A percentile compares a stretch with the other conserved stretches of the same genome.
These are phyloP conservation scores for Tortricodes alternella DNA, from an alignment of 2,888 invertebrate genomes.

Conservation along the genomic window DNA sequence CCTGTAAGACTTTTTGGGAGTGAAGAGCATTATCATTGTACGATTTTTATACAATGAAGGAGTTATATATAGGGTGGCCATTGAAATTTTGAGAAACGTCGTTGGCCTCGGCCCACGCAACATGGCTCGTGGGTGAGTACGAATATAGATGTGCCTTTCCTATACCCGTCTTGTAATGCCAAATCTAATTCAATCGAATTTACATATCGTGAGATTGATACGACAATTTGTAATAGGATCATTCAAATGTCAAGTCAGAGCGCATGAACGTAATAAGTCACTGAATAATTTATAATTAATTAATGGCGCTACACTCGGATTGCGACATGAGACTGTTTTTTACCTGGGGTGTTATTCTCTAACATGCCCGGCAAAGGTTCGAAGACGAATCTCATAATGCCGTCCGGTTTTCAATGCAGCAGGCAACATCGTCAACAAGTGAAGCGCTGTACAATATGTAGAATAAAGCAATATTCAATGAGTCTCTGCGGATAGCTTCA, in stretches of 20 bases:
- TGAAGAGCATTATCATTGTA: too few relatives aligned
- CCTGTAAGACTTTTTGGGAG: too few relatives aligned
- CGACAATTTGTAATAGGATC: slow-evolving; percentile 39
- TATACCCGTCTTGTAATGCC: slow-evolving; percentile 50
- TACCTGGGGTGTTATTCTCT: too few relatives aligned
- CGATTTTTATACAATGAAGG: too few relatives aligned
- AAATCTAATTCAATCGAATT: slow-evolving; percentile 52
- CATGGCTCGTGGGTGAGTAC: slow-evolving; percentile 58
- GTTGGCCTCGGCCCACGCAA: slow-evolving; percentile 51
- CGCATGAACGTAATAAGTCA: slow-evolving; percentile 38
- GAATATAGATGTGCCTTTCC: slow-evolving; percentile 59
- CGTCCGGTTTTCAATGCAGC: neutral
- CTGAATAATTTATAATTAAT: slow-evolving; percentile 43
- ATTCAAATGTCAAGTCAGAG: slow-evolving; percentile 34
- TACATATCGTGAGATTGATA: slow-evolving; percentile 45
- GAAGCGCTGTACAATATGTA: too few relatives aligned
- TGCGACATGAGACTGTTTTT: too few relatives aligned
- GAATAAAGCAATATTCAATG: too few relatives aligned
- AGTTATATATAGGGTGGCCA: slow-evolving; percentile 41
- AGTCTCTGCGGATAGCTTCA: too few relatives aligned
- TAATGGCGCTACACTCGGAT: neutral
- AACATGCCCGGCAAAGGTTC: too few relatives aligned
- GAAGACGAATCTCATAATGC: too few relatives aligned
- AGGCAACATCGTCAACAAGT: neutral
- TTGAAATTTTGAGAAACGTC: slow-evolving; percentile 55